These are phyloP conservation scores for Ophioninae sp. DNA, from an alignment of 2,888 invertebrate species.

Conservation along the genomic window DNA sequence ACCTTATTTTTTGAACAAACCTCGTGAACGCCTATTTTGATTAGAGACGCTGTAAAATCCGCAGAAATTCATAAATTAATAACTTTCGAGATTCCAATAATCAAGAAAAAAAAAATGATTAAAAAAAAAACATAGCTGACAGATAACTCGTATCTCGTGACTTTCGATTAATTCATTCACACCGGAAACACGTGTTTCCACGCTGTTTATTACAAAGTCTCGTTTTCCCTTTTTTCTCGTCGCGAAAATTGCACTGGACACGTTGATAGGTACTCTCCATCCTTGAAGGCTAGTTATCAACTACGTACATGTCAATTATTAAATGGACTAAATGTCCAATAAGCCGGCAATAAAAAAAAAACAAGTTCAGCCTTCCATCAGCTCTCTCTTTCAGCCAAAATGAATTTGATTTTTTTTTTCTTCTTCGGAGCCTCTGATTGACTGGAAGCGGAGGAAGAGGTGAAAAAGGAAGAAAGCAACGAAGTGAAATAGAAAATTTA, in stretches of 20 bases:
- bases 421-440: conserved; percentile 52
- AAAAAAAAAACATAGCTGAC: neutral
- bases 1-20: neutral
- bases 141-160: conserved; percentile 26
- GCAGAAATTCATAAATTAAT: neutral
- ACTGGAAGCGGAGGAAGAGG: conserved; percentile 57
- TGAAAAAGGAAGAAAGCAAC: conserved; percentile 52
- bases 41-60: neutral
- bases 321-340: conserved; percentile 33
- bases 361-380: neutral
- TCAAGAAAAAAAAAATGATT: neutral
- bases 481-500: conserved; percentile 43
- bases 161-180: conserved; percentile 59
- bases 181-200: conserved; percentile 59
- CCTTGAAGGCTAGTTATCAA: conserved; percentile 66
- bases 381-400: conserved; percentile 23
- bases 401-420: conserved; percentile 66
- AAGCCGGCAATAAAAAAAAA: conserved; percentile 9
- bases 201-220: conserved; percentile 14
- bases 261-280: conserved; percentile 39
- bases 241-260: conserved; percentile 5
- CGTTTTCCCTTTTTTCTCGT: neutral
- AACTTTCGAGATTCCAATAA: neutral
- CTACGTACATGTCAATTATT: conserved; percentile 63
- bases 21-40: neutral